Evolutionary conservation across 2,888 invertebrate genomes (phyloP), one percentile per base, ranked within the genome.

Genomic region (Sarcophaga rosellei): DNA sequence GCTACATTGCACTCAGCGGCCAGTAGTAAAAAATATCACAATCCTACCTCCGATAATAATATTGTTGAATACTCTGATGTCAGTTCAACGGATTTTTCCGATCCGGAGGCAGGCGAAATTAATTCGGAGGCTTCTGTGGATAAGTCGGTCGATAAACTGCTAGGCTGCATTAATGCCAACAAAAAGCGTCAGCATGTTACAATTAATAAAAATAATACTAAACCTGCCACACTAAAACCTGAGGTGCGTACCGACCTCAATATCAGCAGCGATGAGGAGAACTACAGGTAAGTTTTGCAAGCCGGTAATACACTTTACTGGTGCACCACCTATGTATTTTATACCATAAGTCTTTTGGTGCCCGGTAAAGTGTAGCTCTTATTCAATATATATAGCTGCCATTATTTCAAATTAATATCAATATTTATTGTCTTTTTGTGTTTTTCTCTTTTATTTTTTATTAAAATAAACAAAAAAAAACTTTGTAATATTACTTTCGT

Each of bases 21-120:
- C n/a, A 80, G 76, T 61, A 81, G 75, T 65, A 70, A 84, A 47
- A 87, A 81, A 65, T 35, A 61, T 47, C 59, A 73, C 45, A 81
- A 81, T 66, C 5, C 61, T 35, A 47, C 63, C 68, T 82, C 82
- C 35, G 81, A 79, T 68, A 90, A 87, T 80, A 90, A 87, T 80
- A 90, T 93, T 77, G 93, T 93, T 57, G 97, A 98, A 93, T 98
- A 98, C 93, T 98, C 98, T 20, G 98, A 98, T 94, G 98, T 98
- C 53, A 97, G 97, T 93, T 98, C 97, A 17, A 97, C 98, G 93
- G 97, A 97, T 91, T 95, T 98, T 85, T 97, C 97, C 53, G 97
- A 96, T 91, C 97, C 97, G 1, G 98, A 98, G 94, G 97, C 97
- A 65, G 98, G 97, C 81, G 98, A 98, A 94, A 97, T 97, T 89